A percentile compares a stretch with the other conserved stretches of the same genome.
Evolutionary conservation across 2,797 vertebrate genomes (phyloP).

Genomic region (Catostomus latipinnis): DNA sequence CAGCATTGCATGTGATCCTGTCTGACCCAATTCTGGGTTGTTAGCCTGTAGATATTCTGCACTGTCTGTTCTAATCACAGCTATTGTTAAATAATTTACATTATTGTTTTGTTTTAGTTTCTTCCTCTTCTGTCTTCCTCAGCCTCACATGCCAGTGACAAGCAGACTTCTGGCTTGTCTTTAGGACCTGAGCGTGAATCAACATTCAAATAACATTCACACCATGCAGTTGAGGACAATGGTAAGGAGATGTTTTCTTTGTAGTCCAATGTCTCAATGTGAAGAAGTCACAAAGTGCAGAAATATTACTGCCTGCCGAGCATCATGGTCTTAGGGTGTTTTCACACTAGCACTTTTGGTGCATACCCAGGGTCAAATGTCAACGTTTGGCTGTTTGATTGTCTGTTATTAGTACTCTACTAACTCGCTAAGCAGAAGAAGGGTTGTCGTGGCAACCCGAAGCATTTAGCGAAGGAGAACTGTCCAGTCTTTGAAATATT

Average conservation of each 20-base stretch:
- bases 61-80: too few relatives aligned
- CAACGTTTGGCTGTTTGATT: not conserved
- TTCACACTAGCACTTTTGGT: too few relatives aligned
- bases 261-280: not conserved
- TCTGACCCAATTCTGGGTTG: constrained; percentile 8
- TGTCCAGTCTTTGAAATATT: not conserved
- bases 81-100: not conserved
- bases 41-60: not conserved
- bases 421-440: constrained; percentile 21
- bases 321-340: not conserved
- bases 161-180: too few relatives aligned
- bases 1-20: not conserved
- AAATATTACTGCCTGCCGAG: not conserved
- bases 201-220: not conserved
- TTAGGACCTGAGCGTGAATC: not conserved
- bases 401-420: not conserved
- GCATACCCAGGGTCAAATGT: too few relatives aligned
- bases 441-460: constrained; percentile 42
- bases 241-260: not conserved
- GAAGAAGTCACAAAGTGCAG: not conserved
- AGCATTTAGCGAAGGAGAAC: not conserved
- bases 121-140: not conserved
- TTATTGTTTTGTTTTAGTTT: not conserved
- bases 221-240: not conserved
- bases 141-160: too few relatives aligned